A percentile compares a stretch with the other conserved stretches of the same genome.
These are phyloP conservation scores for Drosophila austrosaltans DNA, from an alignment of 2,888 invertebrate species.

Conservation along the genomic window DNA sequence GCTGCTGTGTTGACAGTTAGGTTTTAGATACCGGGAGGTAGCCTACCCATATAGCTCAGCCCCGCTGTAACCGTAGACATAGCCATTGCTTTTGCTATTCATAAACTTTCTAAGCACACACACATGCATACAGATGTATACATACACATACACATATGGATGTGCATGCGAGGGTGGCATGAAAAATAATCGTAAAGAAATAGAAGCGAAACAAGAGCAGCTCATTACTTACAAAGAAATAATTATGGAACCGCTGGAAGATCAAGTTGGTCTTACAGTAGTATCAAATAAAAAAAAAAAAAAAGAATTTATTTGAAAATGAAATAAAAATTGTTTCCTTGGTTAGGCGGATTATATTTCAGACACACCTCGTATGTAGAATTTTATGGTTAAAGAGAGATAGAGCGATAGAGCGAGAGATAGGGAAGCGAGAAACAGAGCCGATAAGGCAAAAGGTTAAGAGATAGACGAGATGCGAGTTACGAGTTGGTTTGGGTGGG, in stretches of 20 bases:
- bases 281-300: neutral
- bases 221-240: too few relatives aligned
- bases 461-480: slow-evolving; percentile 43
- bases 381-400: neutral
- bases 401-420: slow-evolving; percentile 15
- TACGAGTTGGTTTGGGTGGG: neutral
- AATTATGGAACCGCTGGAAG: too few relatives aligned
- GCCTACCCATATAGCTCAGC: neutral
- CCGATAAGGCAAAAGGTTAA: slow-evolving; percentile 73
- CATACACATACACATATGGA: slow-evolving; percentile 10
- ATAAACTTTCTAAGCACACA: slow-evolving; percentile 64
- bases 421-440: slow-evolving; percentile 45
- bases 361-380: neutral
- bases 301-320: neutral
- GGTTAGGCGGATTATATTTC: neutral
- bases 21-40: slow-evolving; percentile 18
- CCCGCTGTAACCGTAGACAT: slow-evolving; percentile 7
- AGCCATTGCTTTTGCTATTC: slow-evolving; percentile 56
- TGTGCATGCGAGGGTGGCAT: neutral
- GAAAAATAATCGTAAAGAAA: slow-evolving; percentile 9
- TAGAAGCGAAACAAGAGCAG: neutral
- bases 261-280: neutral
- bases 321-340: too few relatives aligned
- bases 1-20: slow-evolving; percentile 51
- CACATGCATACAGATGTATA: slow-evolving; percentile 23